Percentiles rank a stretch among this genome's conserved stretches.
These are phyloP conservation scores for Tachysurus fulvidraco DNA, from an alignment of 2,113 vertebrate species.

Conservation along the genomic window DNA sequence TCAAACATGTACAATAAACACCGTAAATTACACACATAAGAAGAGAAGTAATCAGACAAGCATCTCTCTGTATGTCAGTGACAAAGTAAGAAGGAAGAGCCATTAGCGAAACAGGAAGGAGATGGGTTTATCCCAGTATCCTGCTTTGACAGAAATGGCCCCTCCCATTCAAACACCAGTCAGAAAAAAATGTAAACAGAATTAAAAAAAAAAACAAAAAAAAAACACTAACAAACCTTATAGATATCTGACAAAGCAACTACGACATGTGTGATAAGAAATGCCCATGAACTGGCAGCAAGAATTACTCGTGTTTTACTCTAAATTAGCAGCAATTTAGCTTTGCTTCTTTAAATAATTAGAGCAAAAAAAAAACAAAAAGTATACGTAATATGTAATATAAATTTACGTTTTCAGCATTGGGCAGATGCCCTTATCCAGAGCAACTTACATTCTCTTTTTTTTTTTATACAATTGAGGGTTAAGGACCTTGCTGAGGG, in stretches of 20 bases:
- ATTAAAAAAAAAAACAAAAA: background rate
- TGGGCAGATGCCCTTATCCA: no score
- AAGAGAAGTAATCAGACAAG: background rate
- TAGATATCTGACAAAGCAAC: background rate
- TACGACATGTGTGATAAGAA: no score
- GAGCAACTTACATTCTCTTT: no score
- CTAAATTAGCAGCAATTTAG: background rate
- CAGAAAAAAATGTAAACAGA: background rate
- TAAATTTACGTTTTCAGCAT: no score
- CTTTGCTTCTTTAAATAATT: no score
- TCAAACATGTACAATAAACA: background rate
- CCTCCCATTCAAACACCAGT: background rate
- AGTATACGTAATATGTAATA: no score
- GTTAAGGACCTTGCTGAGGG: no score
- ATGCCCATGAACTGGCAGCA: background rate
- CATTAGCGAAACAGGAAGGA: constrained; percentile 21
- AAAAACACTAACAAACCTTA: no score
- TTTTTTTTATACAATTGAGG: no score
- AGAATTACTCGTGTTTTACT: background rate
- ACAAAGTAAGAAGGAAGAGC: constrained; percentile 11
- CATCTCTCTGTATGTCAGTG: background rate
- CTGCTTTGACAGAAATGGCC: background rate
- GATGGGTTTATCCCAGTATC: constrained; percentile 12
- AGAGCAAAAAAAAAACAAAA: no score
- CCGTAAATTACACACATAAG: background rate